Evolutionary conservation across 2,113 vertebrate species (phyloP).

Genomic region (Corythornis madagascariensis): DNA sequence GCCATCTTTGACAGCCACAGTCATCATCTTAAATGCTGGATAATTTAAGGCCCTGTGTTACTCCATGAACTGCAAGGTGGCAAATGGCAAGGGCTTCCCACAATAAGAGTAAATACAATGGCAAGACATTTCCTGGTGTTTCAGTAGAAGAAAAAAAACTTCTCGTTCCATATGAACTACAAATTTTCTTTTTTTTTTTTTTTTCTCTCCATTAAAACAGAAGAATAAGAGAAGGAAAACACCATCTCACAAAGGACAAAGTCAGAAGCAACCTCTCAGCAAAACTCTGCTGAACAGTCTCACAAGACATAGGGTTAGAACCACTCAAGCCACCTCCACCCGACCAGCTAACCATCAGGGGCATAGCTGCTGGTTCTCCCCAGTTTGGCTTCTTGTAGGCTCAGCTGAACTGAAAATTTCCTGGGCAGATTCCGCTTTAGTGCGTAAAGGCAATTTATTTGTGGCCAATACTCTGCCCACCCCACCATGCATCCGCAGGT

Average conservation of each 20-base stretch:
- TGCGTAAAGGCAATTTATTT: neutral
- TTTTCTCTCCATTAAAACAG: neutral
- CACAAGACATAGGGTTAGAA: neutral
- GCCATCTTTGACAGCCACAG: neutral
- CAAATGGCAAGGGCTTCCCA: neutral
- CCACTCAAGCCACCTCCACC: neutral
- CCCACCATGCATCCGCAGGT: neutral
- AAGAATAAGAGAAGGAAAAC: neutral
- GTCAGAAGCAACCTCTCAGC: neutral
- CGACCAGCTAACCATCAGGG: neutral
- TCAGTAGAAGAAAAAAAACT: neutral
- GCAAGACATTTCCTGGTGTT: neutral
- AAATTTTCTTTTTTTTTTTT: neutral
- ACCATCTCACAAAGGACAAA: neutral
- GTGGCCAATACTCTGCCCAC: neutral
- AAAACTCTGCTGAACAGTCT: neutral
- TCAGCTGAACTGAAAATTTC: neutral
- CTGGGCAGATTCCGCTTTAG: neutral
- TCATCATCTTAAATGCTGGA: rapidly evolving
- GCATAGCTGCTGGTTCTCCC: neutral
- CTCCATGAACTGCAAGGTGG: neutral
- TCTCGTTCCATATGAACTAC: neutral
- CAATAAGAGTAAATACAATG: neutral
- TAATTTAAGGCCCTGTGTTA: neutral
- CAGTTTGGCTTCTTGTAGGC: neutral